A percentile compares a stretch with the other conserved stretches of the same genome.
phyloP scores from a whole-genome alignment of 1,140 invertebrate species.

The Neuroterus valhalla region DNA sequence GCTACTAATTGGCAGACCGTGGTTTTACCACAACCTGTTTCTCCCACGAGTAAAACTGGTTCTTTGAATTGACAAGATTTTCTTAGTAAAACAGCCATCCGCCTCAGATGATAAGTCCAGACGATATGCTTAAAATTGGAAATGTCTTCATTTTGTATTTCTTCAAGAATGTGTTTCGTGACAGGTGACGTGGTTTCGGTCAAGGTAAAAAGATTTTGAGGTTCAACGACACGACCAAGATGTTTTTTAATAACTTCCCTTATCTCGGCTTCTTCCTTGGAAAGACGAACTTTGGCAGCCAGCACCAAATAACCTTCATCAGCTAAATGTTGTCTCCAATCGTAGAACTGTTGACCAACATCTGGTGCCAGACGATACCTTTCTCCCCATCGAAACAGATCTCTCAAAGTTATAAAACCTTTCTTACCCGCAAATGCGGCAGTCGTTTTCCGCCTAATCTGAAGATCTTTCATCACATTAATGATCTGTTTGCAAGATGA shows the following conservation, averaged over 20 bases:
- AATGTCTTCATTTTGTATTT: conserved; percentile 74
- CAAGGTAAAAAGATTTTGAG: conserved; percentile 86
- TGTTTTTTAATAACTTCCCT: conserved; percentile 88
- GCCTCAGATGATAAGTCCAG: conserved; percentile 94
- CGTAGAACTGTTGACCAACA: conserved; percentile 81
- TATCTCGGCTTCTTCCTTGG: conserved; percentile 87
- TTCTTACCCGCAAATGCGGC: conserved; percentile 95
- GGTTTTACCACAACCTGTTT: conserved; percentile 99
- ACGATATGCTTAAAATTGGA: conserved; percentile 87
- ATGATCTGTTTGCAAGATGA: conserved; percentile 95
- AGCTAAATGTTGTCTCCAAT: conserved; percentile 98
- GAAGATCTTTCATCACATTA: conserved; percentile 93
- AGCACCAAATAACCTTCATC: conserved; percentile 98
- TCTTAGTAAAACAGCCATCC: conserved; percentile 92
- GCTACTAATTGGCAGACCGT: conserved; percentile 95
- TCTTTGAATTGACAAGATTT: conserved; percentile 95
- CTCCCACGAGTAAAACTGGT: conserved; percentile 96
- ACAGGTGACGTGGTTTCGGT: conserved; percentile 85
- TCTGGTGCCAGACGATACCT: conserved; percentile 87
- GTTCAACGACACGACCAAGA: conserved; percentile 86
- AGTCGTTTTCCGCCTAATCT: conserved; percentile 87
- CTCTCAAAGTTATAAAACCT: conserved; percentile 95
- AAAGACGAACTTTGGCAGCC: conserved; percentile 92
- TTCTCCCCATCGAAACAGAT: conserved; percentile 98
- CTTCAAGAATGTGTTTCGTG: conserved; percentile 83